Percentiles rank a stretch among this genome's conserved stretches.
Evolutionary conservation across 64 coral and sea anemone species (phyloP).

Genomic region (Pocillopora verrucosa): DNA sequence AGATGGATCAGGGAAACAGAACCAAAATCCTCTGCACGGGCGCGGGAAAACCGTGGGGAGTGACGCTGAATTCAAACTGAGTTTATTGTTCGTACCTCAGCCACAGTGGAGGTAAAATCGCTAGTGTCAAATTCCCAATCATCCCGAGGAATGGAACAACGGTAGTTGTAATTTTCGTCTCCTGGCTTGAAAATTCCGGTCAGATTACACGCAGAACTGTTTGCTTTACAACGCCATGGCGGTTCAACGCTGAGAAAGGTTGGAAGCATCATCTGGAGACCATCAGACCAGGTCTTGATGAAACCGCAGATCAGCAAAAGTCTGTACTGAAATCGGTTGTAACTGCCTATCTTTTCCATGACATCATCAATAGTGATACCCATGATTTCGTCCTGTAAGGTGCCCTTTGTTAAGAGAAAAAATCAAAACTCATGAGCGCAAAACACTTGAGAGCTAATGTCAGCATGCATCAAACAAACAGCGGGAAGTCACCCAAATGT

Average conservation of each 20-base stretch:
- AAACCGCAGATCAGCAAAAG: slow-evolving; percentile 35
- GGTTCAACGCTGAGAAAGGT: slow-evolving; percentile 65
- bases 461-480: too few relatives aligned
- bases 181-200: slow-evolving; percentile 54
- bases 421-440: too few relatives aligned
- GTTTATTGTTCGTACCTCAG: slow-evolving; percentile 34
- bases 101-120: slow-evolving; percentile 39
- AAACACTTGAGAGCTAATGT: too few relatives aligned
- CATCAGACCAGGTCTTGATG: slow-evolving; percentile 49
- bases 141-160: slow-evolving; percentile 57
- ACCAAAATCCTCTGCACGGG: too few relatives aligned
- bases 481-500: too few relatives aligned
- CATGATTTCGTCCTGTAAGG: slow-evolving; percentile 6
- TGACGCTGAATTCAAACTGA: too few relatives aligned
- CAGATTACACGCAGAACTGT: slow-evolving; percentile 65
- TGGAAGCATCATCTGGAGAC: slow-evolving; percentile 48
- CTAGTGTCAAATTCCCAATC: slow-evolving; percentile 60
- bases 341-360: slow-evolving; percentile 59
- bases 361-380: slow-evolving; percentile 62
- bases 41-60: too few relatives aligned
- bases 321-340: slow-evolving; percentile 49
- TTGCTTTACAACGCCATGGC: slow-evolving; percentile 64
- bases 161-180: slow-evolving; percentile 52
- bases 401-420: too few relatives aligned
- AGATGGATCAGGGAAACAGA: too few relatives aligned